A percentile compares a stretch with the other conserved stretches of the same genome.
phyloP scores from a whole-genome alignment of 1,140 invertebrate species.

The Drosophila bifasciata region DNA sequence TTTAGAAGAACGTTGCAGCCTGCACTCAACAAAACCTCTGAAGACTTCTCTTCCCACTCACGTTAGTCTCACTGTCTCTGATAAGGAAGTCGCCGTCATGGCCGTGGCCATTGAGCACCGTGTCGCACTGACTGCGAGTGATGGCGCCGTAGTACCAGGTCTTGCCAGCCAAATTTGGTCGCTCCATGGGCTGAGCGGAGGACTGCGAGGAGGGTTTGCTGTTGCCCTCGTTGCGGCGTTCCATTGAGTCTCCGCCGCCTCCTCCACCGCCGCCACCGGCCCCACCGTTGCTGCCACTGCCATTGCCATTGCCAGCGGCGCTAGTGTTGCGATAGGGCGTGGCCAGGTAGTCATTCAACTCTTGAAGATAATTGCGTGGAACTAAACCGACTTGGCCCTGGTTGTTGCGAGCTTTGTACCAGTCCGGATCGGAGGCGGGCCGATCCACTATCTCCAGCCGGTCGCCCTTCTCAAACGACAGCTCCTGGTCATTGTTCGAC shows the following conservation, averaged over 20 bases:
- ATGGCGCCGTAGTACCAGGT: slow-evolving; percentile 99
- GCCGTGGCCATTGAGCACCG: slow-evolving; percentile 95
- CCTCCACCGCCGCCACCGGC: slow-evolving; percentile 83
- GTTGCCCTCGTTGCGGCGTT: slow-evolving; percentile 81
- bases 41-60: slow-evolving; percentile 86
- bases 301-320: slow-evolving; percentile 83
- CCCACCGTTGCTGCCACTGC: slow-evolving; percentile 59
- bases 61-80: slow-evolving; percentile 99
- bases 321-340: slow-evolving; percentile 90
- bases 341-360: slow-evolving; percentile 93
- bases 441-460: slow-evolving; percentile 97
- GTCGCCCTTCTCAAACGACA: slow-evolving; percentile 98
- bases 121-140: slow-evolving; percentile 97
- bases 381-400: slow-evolving; percentile 96
- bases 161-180: slow-evolving; percentile 90
- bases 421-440: slow-evolving; percentile 98
- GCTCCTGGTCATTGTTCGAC: slow-evolving; percentile 97
- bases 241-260: slow-evolving; percentile 74
- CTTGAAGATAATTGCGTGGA: slow-evolving; percentile 98
- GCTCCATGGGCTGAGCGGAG: slow-evolving; percentile 84
- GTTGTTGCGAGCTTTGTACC: slow-evolving; percentile 97
- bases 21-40: neutral
- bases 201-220: slow-evolving; percentile 70
- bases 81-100: slow-evolving; percentile 99
- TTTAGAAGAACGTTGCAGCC: neutral